These are phyloP conservation scores for Amazona vittata DNA, from an alignment of 2,113 vertebrate genomes.

Conservation along the genomic window DNA sequence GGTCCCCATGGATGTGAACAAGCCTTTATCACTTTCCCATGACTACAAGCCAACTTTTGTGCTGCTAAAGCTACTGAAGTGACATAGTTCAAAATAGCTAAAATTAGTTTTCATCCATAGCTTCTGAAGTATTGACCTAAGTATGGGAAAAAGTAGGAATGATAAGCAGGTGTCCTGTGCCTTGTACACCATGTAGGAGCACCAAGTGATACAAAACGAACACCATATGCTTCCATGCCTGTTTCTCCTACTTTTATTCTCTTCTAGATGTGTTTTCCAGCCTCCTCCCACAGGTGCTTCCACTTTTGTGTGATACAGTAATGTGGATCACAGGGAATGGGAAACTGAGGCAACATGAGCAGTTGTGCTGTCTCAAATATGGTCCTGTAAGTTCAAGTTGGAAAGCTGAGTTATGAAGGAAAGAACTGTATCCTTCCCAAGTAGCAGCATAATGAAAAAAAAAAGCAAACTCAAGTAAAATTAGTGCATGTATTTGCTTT, in stretches of 20 bases:
- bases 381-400: neutral
- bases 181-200: neutral
- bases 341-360: neutral
- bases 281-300: neutral
- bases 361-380: neutral
- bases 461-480: neutral
- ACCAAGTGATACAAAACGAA: neutral
- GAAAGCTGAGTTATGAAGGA: neutral
- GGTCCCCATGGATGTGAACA: neutral
- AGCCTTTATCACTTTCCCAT: neutral
- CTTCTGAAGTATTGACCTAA: neutral
- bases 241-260: neutral
- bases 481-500: neutral
- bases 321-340: neutral
- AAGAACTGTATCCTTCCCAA: neutral
- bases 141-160: neutral
- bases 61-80: neutral
- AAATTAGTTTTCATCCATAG: neutral
- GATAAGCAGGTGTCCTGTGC: neutral
- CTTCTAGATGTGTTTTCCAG: neutral
- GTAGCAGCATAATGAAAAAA: neutral
- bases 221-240: neutral
- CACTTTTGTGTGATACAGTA: fast-evolving
- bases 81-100: neutral
- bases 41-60: neutral